Evolutionary conservation across 2,888 invertebrate genomes (phyloP).

Genomic region (Tiliacea aurago): DNA sequence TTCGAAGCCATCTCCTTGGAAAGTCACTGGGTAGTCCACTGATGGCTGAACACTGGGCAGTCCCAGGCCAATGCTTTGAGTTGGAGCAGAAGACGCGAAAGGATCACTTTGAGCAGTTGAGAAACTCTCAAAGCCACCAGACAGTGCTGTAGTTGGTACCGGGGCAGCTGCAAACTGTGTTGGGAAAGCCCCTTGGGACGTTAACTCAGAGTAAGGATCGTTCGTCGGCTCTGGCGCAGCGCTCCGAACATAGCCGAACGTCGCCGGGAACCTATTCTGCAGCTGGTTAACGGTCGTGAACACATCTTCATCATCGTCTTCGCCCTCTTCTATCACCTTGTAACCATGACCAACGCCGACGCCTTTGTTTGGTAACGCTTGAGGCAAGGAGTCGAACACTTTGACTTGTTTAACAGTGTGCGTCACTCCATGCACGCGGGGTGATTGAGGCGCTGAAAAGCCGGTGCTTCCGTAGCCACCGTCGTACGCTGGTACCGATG

Average conservation of each 20-base stretch:
- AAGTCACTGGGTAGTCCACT: slow-evolving; percentile 71
- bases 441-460: slow-evolving; percentile 66
- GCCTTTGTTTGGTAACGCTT: slow-evolving; percentile 72
- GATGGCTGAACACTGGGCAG: slow-evolving; percentile 72
- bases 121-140: slow-evolving; percentile 73
- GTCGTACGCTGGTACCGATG: slow-evolving; percentile 74
- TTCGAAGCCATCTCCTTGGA: slow-evolving; percentile 75
- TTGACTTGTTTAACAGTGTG: slow-evolving; percentile 87
- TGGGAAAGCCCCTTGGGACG: slow-evolving; percentile 74
- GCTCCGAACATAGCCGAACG: slow-evolving; percentile 78
- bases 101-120: slow-evolving; percentile 71
- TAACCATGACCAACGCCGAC: slow-evolving; percentile 75
- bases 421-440: slow-evolving; percentile 73
- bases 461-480: slow-evolving; percentile 64
- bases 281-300: slow-evolving; percentile 80
- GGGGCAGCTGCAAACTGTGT: slow-evolving; percentile 75
- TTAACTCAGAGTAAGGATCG: slow-evolving; percentile 76
- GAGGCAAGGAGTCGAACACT: slow-evolving; percentile 84
- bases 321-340: slow-evolving; percentile 85
- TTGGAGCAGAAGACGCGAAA: slow-evolving; percentile 72
- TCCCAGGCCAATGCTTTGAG: slow-evolving; percentile 63
- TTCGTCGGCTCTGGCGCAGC: slow-evolving; percentile 73
- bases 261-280: slow-evolving; percentile 80
- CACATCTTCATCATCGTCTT: slow-evolving; percentile 79
- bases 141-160: slow-evolving; percentile 73